Evolutionary conservation across 1,140 invertebrate species (phyloP), one percentile per base, ranked within the genome.

Genomic region (Colletes latitarsis): DNA sequence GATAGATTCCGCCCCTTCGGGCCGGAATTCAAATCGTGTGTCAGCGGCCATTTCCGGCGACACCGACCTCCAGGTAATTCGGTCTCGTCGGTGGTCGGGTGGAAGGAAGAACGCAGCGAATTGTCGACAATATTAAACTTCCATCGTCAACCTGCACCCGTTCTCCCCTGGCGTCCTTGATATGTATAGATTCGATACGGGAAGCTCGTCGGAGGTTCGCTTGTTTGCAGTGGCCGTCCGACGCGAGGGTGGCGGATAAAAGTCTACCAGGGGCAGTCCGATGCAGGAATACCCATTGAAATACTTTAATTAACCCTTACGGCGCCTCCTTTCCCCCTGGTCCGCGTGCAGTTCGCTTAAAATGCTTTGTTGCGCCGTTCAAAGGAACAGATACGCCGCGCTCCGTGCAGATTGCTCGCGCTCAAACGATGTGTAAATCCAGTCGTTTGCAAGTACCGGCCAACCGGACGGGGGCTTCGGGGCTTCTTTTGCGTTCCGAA

Each of bases 291-390:
- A 88, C 82, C 82, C 84, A 89, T 89, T 89, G 88, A 84, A 88
- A 89, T 90, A 89, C 88, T 90, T 90, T 89, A 88, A 90, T 90
- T 90, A 90, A 90, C 88, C 81, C 81, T 84, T 85, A 86, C 78
- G 70, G 76, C 83, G 63, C 60, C 67, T 77, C 63, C 71, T 68
- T 30, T 67, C 52, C 67, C 62, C 43, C 57, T 52, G 60, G 69
- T 55, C 57, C 55, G 73, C 60, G 70, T 43, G 81, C 68, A 86
- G 77, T 80, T 81, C 80, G 81, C 81, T 74, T 80, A 80, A 82
- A 82, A 82, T 57, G 77, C 77, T 78, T 82, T 80, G 81, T 80
- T 64, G 77, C 21, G 17, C 46, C 53, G 81, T 60, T 87, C 85
- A 87, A 87, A 87, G 85, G 77, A 81, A 62, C 41, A 75, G 68